These are phyloP conservation scores for Aradophagus sp. DNA, from an alignment of 1,140 invertebrate genomes.

Conservation along the genomic window DNA sequence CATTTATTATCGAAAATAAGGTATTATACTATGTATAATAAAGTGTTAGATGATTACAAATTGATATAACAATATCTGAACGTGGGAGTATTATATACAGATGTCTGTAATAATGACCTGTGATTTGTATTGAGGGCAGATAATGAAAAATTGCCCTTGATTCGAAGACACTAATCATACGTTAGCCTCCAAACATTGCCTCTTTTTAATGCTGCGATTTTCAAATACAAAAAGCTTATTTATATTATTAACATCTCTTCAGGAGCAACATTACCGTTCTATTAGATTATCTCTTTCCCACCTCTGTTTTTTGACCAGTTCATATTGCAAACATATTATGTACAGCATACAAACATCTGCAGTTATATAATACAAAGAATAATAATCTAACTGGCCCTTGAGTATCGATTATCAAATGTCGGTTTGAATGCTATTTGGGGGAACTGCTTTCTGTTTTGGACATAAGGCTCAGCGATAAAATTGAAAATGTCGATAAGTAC, in stretches of 20 bases:
- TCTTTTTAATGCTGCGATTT: constrained; percentile 15
- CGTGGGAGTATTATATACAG: constrained; percentile 59
- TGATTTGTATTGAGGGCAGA: constrained; percentile 44
- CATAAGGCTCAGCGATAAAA: constrained; percentile 29
- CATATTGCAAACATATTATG: constrained; percentile 36
- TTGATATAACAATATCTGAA: constrained; percentile 61
- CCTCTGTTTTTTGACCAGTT: constrained; percentile 15
- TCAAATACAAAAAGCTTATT: constrained; percentile 54
- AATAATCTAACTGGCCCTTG: constrained; percentile 37
- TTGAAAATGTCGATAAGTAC: constrained; percentile 41
- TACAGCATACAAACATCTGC: constrained; percentile 55
- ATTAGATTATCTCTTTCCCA: constrained; percentile 2
- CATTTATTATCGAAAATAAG: constrained; percentile 60
- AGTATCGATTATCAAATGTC: constrained; percentile 38
- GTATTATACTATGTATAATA: constrained; percentile 58
- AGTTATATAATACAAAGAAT: constrained; percentile 46
- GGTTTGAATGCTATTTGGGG: constrained; percentile 2
- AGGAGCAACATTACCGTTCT: constrained; percentile 8
- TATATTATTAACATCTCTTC: constrained; percentile 44
- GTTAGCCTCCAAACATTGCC: constrained; percentile 18
- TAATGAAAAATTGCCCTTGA: constrained; percentile 34
- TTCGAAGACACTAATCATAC: constrained; percentile 24
- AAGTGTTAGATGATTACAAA: constrained; percentile 60
- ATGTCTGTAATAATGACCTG: constrained; percentile 53
- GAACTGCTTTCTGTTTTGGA: constrained; percentile 23